These are phyloP conservation scores for Eulithis prunata DNA, from an alignment of 2,888 invertebrate species.

Conservation along the genomic window DNA sequence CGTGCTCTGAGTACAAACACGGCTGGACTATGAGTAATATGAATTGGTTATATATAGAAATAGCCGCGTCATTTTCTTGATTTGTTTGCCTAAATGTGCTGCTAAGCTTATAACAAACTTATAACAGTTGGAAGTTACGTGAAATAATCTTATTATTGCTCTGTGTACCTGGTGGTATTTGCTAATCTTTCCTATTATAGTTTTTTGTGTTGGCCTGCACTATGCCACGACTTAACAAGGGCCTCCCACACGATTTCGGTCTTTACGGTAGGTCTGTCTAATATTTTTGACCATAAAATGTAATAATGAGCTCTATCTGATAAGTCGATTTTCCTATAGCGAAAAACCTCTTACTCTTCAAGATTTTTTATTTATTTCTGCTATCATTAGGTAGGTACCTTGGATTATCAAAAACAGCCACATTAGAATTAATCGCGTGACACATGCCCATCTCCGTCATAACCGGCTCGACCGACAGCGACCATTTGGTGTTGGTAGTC, in stretches of 20 bases:
- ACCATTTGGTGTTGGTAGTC: conserved; percentile 62
- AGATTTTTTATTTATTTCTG: neutral
- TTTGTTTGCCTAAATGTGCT: conserved; percentile 1
- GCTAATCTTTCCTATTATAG: neutral
- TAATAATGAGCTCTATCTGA: no score
- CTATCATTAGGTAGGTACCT: conserved; percentile 61
- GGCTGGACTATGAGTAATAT: conserved; percentile 7
- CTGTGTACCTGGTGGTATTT: no score
- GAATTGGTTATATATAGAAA: conserved; percentile 1
- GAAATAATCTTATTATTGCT: no score
- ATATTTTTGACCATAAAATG: no score
- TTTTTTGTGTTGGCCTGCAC: neutral
- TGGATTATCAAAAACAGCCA: conserved; percentile 84
- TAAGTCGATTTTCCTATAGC: no score
- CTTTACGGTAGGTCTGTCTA: no score
- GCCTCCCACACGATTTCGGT: no score
- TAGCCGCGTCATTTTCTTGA: neutral
- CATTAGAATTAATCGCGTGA: conserved; percentile 87
- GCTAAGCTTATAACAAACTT: neutral
- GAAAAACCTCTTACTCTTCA: no score
- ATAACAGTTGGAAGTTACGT: no score
- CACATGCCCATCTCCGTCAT: conserved; percentile 89
- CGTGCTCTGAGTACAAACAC: neutral
- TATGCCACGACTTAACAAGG: no score
- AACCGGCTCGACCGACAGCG: conserved; percentile 78